phyloP scores from a whole-genome alignment of 2,888 invertebrate genomes.

The Hermaeophaga mercurialis region DNA sequence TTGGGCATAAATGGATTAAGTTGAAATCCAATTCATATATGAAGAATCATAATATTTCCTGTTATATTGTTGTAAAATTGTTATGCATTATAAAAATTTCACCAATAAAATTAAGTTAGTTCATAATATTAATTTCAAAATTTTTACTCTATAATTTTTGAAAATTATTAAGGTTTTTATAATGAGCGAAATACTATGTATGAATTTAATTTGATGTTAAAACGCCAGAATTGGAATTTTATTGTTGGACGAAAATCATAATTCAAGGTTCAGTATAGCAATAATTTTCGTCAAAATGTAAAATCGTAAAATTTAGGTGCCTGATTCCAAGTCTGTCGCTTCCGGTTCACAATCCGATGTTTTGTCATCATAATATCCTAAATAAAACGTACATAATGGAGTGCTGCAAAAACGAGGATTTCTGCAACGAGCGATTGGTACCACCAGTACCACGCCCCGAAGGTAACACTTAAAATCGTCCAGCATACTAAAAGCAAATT shows the following conservation, averaged over 20 bases:
- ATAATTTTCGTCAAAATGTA: conserved; percentile 13
- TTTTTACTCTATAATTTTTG: too few relatives aligned
- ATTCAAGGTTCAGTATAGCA: not conserved
- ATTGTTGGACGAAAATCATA: conserved; percentile 14
- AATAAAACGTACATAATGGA: conserved; percentile 79
- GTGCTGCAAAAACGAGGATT: conserved; percentile 77
- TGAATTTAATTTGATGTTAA: too few relatives aligned
- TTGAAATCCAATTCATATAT: too few relatives aligned
- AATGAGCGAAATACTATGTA: too few relatives aligned
- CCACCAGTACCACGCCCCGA: conserved; percentile 69
- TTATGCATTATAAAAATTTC: too few relatives aligned
- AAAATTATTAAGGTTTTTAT: too few relatives aligned
- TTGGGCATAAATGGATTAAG: too few relatives aligned
- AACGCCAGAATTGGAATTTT: conserved; percentile 30
- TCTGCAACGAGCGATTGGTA: conserved; percentile 76
- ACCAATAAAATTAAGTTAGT: too few relatives aligned
- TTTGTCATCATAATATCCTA: conserved; percentile 77
- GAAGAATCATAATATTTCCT: too few relatives aligned
- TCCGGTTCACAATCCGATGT: conserved; percentile 80
- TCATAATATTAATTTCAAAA: too few relatives aligned
- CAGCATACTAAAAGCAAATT: conserved; percentile 20
- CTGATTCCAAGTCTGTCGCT: conserved; percentile 74
- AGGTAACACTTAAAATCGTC: conserved; percentile 62
- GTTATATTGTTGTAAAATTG: too few relatives aligned
- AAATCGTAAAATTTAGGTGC: conserved; percentile 66